These are phyloP conservation scores for Romanomermis culicivorax DNA, from an alignment of 2,888 invertebrate genomes.

Conservation along the genomic window DNA sequence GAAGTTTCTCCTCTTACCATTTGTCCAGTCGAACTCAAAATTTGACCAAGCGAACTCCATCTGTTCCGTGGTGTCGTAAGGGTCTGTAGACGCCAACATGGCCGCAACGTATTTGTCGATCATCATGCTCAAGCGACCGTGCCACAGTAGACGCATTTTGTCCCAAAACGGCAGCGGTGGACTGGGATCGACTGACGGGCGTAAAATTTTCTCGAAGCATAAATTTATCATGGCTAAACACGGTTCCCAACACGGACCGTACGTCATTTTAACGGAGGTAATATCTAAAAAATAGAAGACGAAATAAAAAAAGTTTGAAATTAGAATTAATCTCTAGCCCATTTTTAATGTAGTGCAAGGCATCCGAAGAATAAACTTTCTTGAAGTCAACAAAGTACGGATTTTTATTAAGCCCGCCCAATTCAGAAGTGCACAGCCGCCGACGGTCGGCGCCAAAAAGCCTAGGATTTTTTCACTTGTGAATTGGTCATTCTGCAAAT, in stretches of 20 bases:
- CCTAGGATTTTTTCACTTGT: no score
- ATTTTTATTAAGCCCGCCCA: no score
- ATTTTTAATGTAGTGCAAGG: neutral
- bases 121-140: slow-evolving; percentile 71
- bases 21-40: slow-evolving; percentile 83
- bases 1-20: no score
- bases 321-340: neutral
- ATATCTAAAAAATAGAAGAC: slow-evolving; percentile 23
- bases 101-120: slow-evolving; percentile 46
- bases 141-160: slow-evolving; percentile 68
- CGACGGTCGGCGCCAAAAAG: no score
- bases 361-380: no score
- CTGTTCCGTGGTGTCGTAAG: slow-evolving; percentile 94
- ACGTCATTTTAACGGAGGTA: slow-evolving; percentile 57
- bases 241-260: slow-evolving; percentile 98
- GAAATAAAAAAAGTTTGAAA: no score
- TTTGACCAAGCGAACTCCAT: slow-evolving; percentile 92
- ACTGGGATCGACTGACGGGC: slow-evolving; percentile 64
- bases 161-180: slow-evolving; percentile 91
- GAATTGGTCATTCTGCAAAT: no score
- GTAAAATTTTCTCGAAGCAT: slow-evolving; percentile 30
- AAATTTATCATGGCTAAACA: slow-evolving; percentile 45
- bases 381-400: no score
- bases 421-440: no score
- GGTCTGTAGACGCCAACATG: slow-evolving; percentile 76